Conservation (phyloP, 2,888 invertebrate species). For the Heliconius ethilla region DNA sequence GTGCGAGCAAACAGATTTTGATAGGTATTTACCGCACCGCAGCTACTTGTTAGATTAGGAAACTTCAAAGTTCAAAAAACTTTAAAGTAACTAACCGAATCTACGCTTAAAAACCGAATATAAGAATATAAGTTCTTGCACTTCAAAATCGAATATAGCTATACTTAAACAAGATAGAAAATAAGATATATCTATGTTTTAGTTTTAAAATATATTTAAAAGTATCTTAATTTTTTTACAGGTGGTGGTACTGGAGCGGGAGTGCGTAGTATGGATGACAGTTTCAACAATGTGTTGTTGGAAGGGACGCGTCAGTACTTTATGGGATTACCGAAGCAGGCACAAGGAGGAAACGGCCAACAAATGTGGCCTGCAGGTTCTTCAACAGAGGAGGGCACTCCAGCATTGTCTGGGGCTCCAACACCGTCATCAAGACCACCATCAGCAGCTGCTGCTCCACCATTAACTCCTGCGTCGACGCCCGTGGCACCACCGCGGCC, state of each 20-base stretch:
- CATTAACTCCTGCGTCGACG: slow-evolving; percentile 59
- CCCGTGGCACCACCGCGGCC: slow-evolving; percentile 74
- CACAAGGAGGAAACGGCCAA: slow-evolving; percentile 68
- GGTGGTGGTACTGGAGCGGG: slow-evolving; percentile 59
- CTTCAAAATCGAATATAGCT: too few species aligned
- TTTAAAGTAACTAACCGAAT: too few species aligned
- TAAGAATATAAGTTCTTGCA: too few species aligned
- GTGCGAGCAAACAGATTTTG: too few species aligned
- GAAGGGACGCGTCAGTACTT: slow-evolving; percentile 92
- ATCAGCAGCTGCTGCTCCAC: slow-evolving; percentile 76
- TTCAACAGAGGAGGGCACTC: slow-evolving; percentile 68
- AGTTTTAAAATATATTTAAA: slow-evolving; percentile 11
- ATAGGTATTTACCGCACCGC: too few species aligned
- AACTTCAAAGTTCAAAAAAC: too few species aligned
- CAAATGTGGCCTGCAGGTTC: slow-evolving; percentile 65
- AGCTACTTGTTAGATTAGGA: too few species aligned
- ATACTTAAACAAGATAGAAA: too few species aligned
- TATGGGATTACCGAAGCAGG: slow-evolving; percentile 87
- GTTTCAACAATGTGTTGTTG: slow-evolving; percentile 89
- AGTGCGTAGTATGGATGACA: slow-evolving; percentile 87
- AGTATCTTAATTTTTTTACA: slow-evolving; percentile 54
- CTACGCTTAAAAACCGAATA: too few species aligned
- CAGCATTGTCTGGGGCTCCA: slow-evolving; percentile 73
- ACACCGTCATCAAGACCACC: slow-evolving; percentile 76
- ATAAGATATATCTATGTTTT: too few species aligned